phyloP scores from a whole-genome alignment of 2,888 invertebrate species.

The Platycheirus albimanus region DNA sequence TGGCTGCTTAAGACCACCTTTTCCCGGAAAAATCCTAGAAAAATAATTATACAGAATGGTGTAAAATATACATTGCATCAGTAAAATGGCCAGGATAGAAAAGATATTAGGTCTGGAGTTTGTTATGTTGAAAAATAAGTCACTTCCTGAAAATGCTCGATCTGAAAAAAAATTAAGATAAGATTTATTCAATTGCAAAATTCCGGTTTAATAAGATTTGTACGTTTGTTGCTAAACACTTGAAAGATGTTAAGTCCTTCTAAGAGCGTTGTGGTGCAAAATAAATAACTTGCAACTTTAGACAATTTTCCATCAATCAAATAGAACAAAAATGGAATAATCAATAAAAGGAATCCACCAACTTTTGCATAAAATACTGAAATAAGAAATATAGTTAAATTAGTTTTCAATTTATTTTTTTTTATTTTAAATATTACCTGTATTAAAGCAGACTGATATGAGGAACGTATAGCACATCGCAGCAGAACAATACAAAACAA shows the following conservation, averaged over 20 bases:
- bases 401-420: background rate
- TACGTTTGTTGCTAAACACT: constrained; percentile 81
- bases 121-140: constrained; percentile 78
- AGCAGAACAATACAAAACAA: constrained; percentile 78
- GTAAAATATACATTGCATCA: constrained; percentile 78
- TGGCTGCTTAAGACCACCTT: constrained; percentile 87
- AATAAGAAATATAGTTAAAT: constrained; percentile 55
- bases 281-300: constrained; percentile 75
- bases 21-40: constrained; percentile 84
- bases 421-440: constrained; percentile 77
- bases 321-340: constrained; percentile 79
- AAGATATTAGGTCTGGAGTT: constrained; percentile 77
- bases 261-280: constrained; percentile 79
- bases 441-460: constrained; percentile 81
- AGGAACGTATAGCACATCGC: constrained; percentile 80
- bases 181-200: constrained; percentile 9
- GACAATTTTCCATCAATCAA: constrained; percentile 77
- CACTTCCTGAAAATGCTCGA: constrained; percentile 76
- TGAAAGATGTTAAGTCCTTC: constrained; percentile 80
- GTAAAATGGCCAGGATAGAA: constrained; percentile 76
- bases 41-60: constrained; percentile 80
- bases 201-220: constrained; percentile 39
- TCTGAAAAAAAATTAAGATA: constrained; percentile 77
- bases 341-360: constrained; percentile 79
- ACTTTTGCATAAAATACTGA: constrained; percentile 81